Percentiles rank a stretch among this genome's conserved stretches.
phyloP scores from a whole-genome alignment of 2,888 invertebrate genomes.

The Trachelus troglodyta region DNA sequence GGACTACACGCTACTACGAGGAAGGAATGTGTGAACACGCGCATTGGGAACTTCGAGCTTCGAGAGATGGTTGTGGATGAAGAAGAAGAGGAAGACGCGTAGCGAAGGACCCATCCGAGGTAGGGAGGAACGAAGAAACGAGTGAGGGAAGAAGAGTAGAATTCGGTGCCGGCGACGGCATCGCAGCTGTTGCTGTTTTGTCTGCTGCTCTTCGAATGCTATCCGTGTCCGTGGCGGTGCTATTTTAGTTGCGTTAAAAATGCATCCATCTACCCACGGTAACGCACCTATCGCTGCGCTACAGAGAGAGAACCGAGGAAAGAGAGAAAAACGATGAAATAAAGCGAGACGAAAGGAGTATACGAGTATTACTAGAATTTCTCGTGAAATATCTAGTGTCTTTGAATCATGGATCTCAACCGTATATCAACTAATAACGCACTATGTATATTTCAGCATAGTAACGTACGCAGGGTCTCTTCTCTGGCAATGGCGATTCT shows the following conservation, averaged over 20 bases:
- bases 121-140: slow-evolving; percentile 16
- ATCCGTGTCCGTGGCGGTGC: slow-evolving; percentile 44
- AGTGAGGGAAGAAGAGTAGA: slow-evolving; percentile 30
- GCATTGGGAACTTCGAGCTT: slow-evolving; percentile 19
- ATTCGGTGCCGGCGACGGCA: slow-evolving; percentile 40
- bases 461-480: background rate
- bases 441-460: background rate
- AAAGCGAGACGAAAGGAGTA: background rate
- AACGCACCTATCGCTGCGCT: slow-evolving; percentile 44
- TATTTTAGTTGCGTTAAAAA: slow-evolving; percentile 65
- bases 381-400: background rate
- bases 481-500: slow-evolving; percentile 19
- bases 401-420: background rate
- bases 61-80: background rate
- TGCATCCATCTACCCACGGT: slow-evolving; percentile 59
- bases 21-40: slow-evolving; percentile 27
- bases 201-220: slow-evolving; percentile 41
- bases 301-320: background rate
- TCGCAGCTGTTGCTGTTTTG: slow-evolving; percentile 58
- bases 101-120: slow-evolving; percentile 6
- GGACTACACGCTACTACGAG: background rate
- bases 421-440: background rate
- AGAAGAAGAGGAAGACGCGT: slow-evolving; percentile 24
- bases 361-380: background rate
- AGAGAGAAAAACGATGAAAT: background rate